Base-by-base conservation (phyloP, 2,888 invertebrate genomes). In the Lepidonotus clava region DNA sequence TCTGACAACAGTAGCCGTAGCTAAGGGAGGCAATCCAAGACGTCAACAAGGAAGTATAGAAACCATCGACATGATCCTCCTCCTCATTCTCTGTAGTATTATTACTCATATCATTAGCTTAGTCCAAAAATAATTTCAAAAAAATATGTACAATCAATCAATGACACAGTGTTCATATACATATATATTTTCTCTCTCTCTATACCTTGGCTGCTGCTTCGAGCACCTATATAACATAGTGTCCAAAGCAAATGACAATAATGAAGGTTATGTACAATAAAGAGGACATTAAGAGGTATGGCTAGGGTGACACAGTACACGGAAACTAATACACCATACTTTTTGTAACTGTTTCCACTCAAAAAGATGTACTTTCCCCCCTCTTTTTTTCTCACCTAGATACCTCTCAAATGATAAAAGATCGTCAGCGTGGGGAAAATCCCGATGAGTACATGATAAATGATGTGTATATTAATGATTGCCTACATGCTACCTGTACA, bases 41-140 rank as follows among this genome's bases (percentile, higher is more conserved):
- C 51, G 21, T 1, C 51, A 77, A 77, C 80, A 80, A 80, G 80
- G 46, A 51, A 51, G 51, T 28, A 18, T 80, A 28, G 34, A 51
- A 80, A 80, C 28, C 80, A 80, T 80, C 80, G 28, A 1, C n/a
- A 24, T 14, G 11, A 41, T 28, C 80, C 80, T 80, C 80, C 41
- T 66, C 51, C 51, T 51, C 11, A 51, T 21, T 51, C 51, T 51
- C 51, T 51, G 11, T 24, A 66, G 11, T 24, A 76, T 56, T 24
- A 83, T 51, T 38, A 34, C 83, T 83, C 46, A 56, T 56, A 83
- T 56, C 83, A 83, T 56, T 83, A 83, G 83, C 83, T 83, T 83
- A 83, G 83, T 83, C 83, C 83, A 83, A 83, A 83, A 83, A 83
- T 83, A 83, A 83, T 83, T 83, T 83, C 53, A 83, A 83, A 80